Conservation (phyloP, 1,140 invertebrate species). For the Bombus pascuorum region DNA sequence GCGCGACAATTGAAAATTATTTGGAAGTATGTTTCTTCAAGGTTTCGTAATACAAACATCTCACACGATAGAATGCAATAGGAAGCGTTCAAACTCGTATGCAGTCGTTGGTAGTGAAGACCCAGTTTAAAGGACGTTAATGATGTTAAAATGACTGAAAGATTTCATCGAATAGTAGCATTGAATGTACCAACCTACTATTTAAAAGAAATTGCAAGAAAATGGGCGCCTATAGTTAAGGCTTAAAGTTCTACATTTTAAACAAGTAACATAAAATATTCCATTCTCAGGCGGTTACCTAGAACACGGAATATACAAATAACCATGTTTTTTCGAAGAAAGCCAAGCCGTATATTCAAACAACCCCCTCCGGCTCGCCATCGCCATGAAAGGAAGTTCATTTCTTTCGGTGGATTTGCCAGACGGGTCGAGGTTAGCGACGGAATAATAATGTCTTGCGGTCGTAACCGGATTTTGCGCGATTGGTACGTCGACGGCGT, state of each 20-base stretch:
- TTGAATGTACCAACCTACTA: no score
- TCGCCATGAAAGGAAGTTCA: background rate
- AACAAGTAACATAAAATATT: background rate
- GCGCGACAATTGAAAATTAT: no score
- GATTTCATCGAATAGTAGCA: no score
- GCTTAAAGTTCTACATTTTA: background rate
- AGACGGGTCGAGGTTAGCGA: background rate
- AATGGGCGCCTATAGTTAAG: background rate
- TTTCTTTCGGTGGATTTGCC: background rate
- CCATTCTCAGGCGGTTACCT: background rate
- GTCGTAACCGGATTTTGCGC: constrained; percentile 24
- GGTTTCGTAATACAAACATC: no score
- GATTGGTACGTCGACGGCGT: constrained; percentile 20
- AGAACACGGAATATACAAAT: background rate
- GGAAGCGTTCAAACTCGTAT: no score
- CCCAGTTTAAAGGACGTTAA: no score
- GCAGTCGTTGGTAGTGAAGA: no score
- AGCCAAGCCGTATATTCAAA: background rate
- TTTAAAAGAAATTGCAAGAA: no score
- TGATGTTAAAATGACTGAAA: no score
- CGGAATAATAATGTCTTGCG: constrained; percentile 24
- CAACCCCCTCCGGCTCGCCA: background rate
- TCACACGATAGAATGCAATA: no score
- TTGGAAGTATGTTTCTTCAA: no score
- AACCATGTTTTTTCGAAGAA: background rate